Evolutionary conservation across 2,888 invertebrate species (phyloP).

Genomic region (Lacanobia oleracea): DNA sequence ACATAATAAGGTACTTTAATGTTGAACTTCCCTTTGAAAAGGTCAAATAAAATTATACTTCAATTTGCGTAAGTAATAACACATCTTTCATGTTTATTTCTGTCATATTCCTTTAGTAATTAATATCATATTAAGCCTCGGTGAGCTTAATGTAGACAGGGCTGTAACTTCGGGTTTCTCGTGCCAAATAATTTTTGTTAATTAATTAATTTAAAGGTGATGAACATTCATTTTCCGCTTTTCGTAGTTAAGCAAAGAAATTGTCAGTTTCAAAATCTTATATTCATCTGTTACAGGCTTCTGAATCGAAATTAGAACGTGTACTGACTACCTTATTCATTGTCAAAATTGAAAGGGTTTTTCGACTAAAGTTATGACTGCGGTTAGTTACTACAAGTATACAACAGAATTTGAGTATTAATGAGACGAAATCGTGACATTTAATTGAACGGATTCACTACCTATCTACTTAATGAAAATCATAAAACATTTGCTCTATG

Average conservation of each 20-base stretch:
- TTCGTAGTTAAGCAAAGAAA: too few species aligned
- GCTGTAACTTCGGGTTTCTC: constrained; percentile 3
- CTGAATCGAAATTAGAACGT: not conserved
- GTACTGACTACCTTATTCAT: not conserved
- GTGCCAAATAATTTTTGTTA: constrained; percentile 11
- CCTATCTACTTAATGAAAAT: not conserved
- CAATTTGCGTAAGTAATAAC: constrained; percentile 43
- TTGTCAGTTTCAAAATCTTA: not conserved
- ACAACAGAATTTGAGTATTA: too few species aligned
- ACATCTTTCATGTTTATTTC: constrained; percentile 46
- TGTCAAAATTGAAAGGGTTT: not conserved
- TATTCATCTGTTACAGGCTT: not conserved
- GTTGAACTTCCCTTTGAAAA: constrained; percentile 31
- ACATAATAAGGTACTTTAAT: constrained; percentile 25
- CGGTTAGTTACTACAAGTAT: too few species aligned
- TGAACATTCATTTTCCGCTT: constrained; percentile 7
- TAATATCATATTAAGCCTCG: constrained; percentile 35
- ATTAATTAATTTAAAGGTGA: constrained; percentile 30
- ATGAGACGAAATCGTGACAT: not conserved
- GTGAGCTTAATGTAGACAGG: constrained; percentile 17
- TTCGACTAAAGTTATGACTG: not conserved
- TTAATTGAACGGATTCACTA: not conserved
- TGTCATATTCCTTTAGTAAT: constrained; percentile 39
- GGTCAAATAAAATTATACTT: constrained; percentile 37
- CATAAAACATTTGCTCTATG: not conserved